Evolutionary conservation across 2,888 invertebrate genomes (phyloP).

Genomic region (Rhabditoides inermis): DNA sequence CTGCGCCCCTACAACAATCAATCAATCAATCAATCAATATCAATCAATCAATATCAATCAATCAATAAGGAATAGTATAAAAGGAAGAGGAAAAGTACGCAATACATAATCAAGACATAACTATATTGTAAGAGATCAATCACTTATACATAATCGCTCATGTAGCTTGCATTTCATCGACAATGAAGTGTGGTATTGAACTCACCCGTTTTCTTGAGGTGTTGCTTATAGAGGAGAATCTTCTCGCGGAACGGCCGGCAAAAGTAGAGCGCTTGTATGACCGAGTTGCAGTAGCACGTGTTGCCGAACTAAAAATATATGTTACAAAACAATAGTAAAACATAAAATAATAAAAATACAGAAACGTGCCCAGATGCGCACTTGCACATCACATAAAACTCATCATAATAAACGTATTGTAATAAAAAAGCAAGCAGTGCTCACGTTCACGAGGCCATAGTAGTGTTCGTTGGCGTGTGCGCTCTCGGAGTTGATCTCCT

Average conservation of each 20-base stretch:
- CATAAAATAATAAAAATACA: neutral
- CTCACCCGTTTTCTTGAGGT: conserved; percentile 52
- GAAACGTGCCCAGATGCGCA: neutral
- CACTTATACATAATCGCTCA: no score
- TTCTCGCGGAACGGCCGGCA: conserved; percentile 98
- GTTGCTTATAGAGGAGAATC: conserved; percentile 83
- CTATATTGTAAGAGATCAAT: no score
- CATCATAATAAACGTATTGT: neutral
- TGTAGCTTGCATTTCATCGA: no score
- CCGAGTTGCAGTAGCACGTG: conserved; percentile 99
- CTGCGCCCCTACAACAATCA: conserved; percentile 42
- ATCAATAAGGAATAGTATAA: no score
- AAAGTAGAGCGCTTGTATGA: conserved; percentile 96
- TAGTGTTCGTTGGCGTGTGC: conserved; percentile 98
- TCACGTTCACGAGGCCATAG: conserved; percentile 97
- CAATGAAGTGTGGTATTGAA: no score
- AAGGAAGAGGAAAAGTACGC: no score
- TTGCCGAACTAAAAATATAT: conserved; percentile 75
- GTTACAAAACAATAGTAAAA: neutral
- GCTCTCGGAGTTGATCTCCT: conserved; percentile 96
- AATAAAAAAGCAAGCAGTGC: conserved; percentile 49
- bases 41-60: no score
- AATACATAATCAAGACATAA: no score
- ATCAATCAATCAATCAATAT: no score
- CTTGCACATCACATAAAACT: neutral